A percentile compares a stretch with the other conserved stretches of the same genome.
Evolutionary conservation across 2,888 invertebrate species (phyloP).

Genomic region (Papilio elwesi): DNA sequence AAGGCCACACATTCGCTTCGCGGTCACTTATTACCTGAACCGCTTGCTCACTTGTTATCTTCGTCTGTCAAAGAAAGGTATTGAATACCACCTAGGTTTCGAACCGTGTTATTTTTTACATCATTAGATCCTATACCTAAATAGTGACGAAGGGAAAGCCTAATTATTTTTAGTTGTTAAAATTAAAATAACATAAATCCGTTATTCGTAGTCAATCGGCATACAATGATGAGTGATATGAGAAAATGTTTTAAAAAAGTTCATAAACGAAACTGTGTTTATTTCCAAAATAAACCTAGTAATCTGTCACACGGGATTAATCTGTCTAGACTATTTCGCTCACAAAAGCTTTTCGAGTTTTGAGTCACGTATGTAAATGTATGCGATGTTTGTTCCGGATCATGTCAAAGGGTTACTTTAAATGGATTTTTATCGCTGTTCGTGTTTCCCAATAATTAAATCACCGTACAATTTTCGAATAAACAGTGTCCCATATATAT

Average conservation of each 20-base stretch:
- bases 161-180: too few species aligned
- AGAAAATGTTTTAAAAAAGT: not conserved
- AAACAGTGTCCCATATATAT: not conserved
- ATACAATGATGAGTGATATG: not conserved
- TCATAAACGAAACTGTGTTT: not conserved
- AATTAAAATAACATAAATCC: not conserved
- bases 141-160: too few species aligned
- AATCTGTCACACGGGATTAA: conserved; percentile 10
- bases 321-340: not conserved
- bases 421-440: conserved; percentile 7
- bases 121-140: too few species aligned
- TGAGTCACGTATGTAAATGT: conserved; percentile 11
- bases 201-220: not conserved
- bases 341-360: conserved; percentile 10
- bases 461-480: not conserved
- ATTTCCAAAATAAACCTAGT: conserved; percentile 15
- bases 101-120: too few species aligned
- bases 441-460: not conserved
- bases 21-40: too few species aligned
- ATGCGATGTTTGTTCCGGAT: conserved; percentile 4
- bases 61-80: too few species aligned
- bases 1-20: too few species aligned
- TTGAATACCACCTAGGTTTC: too few species aligned
- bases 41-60: too few species aligned
- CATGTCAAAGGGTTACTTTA: conserved; percentile 11